Percentiles rank a stretch among this genome's conserved stretches.
Evolutionary conservation across 1,140 invertebrate genomes (phyloP).

Genomic region (Prorops nasuta): DNA sequence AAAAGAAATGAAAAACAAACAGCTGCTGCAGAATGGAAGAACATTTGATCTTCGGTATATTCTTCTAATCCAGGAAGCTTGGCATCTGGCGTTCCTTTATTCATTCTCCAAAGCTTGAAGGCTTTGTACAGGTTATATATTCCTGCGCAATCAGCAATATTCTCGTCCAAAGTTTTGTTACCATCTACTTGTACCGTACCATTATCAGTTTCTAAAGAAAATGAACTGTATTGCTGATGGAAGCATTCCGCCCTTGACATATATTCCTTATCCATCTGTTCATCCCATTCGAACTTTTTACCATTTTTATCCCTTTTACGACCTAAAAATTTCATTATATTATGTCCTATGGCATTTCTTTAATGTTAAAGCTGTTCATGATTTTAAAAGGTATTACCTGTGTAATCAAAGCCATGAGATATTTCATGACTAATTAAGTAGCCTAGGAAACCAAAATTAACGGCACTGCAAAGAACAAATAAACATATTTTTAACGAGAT

Average conservation of each 20-base stretch:
- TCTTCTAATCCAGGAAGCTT: constrained; percentile 6
- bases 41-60: constrained; percentile 4
- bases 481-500: no score
- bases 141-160: background rate
- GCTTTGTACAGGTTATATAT: background rate
- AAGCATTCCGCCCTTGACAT: background rate
- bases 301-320: background rate
- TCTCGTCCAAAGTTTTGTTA: background rate
- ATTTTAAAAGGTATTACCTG: no score
- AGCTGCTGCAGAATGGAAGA: background rate
- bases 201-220: background rate
- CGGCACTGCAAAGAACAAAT: no score
- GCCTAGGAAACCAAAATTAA: constrained; percentile 64
- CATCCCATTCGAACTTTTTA: background rate
- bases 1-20: background rate
- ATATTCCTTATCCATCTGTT: background rate
- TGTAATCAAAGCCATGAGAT: constrained; percentile 53
- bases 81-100: background rate
- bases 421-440: constrained; percentile 64
- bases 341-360: no score
- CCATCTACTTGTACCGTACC: background rate
- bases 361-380: no score
- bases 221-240: background rate
- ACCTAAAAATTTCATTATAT: no score
- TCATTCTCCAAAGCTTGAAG: background rate